These are phyloP conservation scores for Decapterus maruadsi DNA, from an alignment of 2,797 vertebrate genomes.

Conservation along the genomic window DNA sequence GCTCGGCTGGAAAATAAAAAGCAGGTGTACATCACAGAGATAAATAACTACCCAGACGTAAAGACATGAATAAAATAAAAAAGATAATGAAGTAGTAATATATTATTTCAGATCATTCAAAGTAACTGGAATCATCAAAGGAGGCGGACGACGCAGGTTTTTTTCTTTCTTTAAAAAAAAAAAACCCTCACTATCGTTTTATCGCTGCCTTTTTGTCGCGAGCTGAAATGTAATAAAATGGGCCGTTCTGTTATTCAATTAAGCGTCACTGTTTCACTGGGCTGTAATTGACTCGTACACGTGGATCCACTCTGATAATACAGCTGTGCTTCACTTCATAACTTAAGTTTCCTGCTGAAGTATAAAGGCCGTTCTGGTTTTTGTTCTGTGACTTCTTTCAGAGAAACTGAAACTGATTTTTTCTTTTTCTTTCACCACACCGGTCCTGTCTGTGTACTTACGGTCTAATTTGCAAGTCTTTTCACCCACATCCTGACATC, in stretches of 20 bases:
- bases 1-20: slow-evolving; percentile 6
- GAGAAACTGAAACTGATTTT: no score
- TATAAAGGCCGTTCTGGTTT: not conserved
- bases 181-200: not conserved
- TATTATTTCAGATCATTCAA: slow-evolving; percentile 20
- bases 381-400: not conserved
- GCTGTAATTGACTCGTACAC: not conserved
- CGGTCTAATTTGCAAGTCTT: slow-evolving; percentile 48
- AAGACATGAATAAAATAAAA: slow-evolving; percentile 6
- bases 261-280: not conserved
- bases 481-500: slow-evolving; percentile 38
- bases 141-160: not conserved
- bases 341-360: not conserved
- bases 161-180: no score
- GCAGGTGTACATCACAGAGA: slow-evolving; percentile 29
- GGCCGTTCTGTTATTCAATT: not conserved
- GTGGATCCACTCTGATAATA: not conserved
- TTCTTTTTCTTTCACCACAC: no score
- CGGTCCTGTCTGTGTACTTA: slow-evolving; percentile 10
- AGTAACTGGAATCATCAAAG: slow-evolving; percentile 13
- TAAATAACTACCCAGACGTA: slow-evolving; percentile 29
- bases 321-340: no score
- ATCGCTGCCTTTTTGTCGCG: slow-evolving; percentile 3
- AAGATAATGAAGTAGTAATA: slow-evolving; percentile 22
- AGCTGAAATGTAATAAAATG: slow-evolving; percentile 15